Conservation (phyloP, 1,140 invertebrate genomes). For the Diachasmimorpha longicaudata region DNA sequence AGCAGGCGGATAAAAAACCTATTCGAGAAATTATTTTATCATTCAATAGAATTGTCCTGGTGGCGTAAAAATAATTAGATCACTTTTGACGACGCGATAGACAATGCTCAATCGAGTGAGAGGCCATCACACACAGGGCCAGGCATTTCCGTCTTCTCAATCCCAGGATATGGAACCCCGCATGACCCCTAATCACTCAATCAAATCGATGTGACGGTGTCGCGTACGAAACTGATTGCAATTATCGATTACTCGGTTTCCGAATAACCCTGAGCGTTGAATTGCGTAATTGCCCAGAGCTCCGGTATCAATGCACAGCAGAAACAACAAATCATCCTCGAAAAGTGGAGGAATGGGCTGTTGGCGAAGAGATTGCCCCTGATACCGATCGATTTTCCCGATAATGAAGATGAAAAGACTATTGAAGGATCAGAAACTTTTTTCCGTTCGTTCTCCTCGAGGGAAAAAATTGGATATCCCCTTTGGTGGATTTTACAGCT, state of each 20-base stretch:
- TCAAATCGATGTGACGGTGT: background rate
- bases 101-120: constrained; percentile 40
- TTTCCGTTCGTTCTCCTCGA: background rate
- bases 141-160: constrained; percentile 25
- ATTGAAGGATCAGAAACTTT: background rate
- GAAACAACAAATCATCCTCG: background rate
- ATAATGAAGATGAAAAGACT: background rate
- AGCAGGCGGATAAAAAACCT: background rate
- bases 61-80: no score
- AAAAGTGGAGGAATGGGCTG: background rate
- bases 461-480: background rate
- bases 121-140: constrained; percentile 42
- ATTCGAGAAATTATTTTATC: no score
- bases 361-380: background rate
- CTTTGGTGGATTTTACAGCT: background rate
- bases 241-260: background rate
- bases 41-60: no score
- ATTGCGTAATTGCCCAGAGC: background rate
- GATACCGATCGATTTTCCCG: background rate
- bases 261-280: background rate
- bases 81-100: constrained; percentile 29
- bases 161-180: background rate
- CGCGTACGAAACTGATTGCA: background rate
- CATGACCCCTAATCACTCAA: background rate
- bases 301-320: background rate